Percentiles rank a stretch among this genome's conserved stretches.
Evolutionary conservation across 2,797 vertebrate species (phyloP).

Genomic region (Glyptemys insculpta): DNA sequence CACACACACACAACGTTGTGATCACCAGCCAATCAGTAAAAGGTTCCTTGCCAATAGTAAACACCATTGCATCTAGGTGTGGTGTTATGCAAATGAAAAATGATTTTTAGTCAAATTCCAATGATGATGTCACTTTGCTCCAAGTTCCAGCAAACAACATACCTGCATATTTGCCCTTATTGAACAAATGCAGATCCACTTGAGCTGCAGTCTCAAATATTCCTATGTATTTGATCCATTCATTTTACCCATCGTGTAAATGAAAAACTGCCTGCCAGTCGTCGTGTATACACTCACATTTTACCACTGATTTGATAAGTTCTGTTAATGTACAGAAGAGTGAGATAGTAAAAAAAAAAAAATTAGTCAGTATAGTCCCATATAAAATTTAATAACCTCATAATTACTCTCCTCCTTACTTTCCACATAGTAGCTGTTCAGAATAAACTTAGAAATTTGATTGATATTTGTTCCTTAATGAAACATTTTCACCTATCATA

Average conservation of each 20-base stretch:
- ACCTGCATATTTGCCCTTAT: not conserved
- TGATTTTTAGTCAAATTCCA: no score
- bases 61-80: no score
- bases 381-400: not conserved
- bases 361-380: not conserved
- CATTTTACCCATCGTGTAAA: not conserved
- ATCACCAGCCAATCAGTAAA: no score
- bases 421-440: not conserved
- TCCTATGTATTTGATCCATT: not conserved
- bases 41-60: no score
- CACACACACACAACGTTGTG: no score
- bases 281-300: not conserved
- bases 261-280: not conserved
- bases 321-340: not conserved
- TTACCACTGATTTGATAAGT: not conserved
- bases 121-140: no score
- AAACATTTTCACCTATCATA: not conserved
- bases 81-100: no score
- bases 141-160: not conserved
- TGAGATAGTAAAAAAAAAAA: not conserved
- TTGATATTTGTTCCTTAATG: not conserved
- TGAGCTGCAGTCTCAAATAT: not conserved
- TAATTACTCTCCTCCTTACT: not conserved
- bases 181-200: not conserved
- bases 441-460: not conserved